phyloP scores from a whole-genome alignment of 2,888 invertebrate species.

The Pharmacophagus antenor region DNA sequence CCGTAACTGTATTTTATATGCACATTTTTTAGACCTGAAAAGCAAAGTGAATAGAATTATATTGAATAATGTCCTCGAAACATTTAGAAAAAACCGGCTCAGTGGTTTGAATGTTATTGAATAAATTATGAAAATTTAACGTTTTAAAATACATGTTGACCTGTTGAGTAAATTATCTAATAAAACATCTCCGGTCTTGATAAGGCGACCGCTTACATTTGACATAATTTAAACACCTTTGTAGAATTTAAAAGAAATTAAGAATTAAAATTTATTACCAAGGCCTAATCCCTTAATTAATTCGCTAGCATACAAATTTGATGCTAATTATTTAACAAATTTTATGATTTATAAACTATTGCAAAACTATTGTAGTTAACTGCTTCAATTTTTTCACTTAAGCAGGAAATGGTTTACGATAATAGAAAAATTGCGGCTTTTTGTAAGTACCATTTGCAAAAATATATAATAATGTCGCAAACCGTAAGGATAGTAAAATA shows the following conservation, averaged over 20 bases:
- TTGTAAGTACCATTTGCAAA: no score
- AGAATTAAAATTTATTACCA: conserved; percentile 9
- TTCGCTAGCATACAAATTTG: conserved; percentile 2
- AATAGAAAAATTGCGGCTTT: not conserved
- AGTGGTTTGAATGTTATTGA: conserved; percentile 9
- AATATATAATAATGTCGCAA: no score
- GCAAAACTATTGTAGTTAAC: not conserved
- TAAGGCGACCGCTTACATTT: conserved; percentile 21
- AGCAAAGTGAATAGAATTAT: not conserved
- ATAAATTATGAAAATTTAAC: conserved; percentile 25
- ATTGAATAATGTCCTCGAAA: conserved; percentile 10
- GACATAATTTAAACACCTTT: conserved; percentile 4
- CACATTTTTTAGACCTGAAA: not conserved
- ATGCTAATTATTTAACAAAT: no score
- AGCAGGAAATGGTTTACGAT: no score
- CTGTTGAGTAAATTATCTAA: conserved; percentile 18
- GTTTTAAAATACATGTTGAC: conserved; percentile 23
- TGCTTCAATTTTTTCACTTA: no score
- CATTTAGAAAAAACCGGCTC: conserved; percentile 22
- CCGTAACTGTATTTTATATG: not conserved
- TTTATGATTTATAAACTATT: no score
- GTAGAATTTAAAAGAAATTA: conserved; percentile 22
- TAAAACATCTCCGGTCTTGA: conserved; percentile 16
- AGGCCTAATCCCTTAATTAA: conserved; percentile 5
- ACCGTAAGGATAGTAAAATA: no score